Evolutionary conservation across 1,140 invertebrate species (phyloP).

Genomic region (Platorchestia sp.): DNA sequence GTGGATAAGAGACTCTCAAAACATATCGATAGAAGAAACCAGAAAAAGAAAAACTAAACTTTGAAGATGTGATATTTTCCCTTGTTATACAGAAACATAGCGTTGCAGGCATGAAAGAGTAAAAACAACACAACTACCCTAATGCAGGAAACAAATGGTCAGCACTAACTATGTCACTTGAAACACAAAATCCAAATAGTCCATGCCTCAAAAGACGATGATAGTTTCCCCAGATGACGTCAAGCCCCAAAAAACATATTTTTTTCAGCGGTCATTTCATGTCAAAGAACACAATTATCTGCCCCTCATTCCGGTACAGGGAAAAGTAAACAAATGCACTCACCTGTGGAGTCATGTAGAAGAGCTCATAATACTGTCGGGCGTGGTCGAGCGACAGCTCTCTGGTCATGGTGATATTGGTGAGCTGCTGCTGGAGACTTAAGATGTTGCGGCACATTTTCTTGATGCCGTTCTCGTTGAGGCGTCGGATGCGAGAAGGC

Average conservation of each 20-base stretch:
- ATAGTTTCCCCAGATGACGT: no score
- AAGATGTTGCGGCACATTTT: slow-evolving; percentile 90
- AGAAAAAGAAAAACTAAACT: neutral
- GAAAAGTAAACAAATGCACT: slow-evolving; percentile 62
- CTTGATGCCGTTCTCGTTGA: slow-evolving; percentile 85
- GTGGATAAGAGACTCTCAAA: no score
- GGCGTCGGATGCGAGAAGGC: slow-evolving; percentile 83
- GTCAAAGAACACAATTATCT: no score
- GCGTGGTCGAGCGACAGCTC: slow-evolving; percentile 91
- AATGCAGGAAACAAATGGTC: neutral
- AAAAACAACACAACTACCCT: neutral
- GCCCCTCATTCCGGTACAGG: no score
- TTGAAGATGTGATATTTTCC: neutral
- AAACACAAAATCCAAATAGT: neutral
- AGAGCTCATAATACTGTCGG: slow-evolving; percentile 88
- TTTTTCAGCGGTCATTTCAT: no score
- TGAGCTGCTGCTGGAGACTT: slow-evolving; percentile 86
- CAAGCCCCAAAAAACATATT: no score
- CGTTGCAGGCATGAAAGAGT: neutral
- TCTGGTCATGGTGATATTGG: slow-evolving; percentile 85
- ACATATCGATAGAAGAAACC: no score
- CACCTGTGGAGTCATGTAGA: slow-evolving; percentile 87
- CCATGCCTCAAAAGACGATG: neutral
- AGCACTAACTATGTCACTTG: neutral
- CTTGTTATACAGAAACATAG: no score